Evolutionary conservation across 2,888 invertebrate species (phyloP), one percentile per base, ranked within the genome.

Genomic region (Epiblema foenella): DNA sequence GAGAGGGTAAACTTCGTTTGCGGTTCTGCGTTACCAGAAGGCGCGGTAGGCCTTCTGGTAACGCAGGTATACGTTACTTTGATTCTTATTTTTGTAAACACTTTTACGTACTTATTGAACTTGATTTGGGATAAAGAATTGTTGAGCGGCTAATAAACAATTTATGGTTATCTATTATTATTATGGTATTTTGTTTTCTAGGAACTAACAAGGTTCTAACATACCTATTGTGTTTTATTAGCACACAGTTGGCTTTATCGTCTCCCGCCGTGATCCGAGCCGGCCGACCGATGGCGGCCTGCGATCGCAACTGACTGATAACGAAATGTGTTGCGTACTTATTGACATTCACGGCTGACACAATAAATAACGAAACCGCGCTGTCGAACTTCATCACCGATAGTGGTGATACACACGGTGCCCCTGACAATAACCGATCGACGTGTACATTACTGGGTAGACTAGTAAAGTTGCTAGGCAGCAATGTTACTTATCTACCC

Each of bases 301-400:
- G 10, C 17, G 63, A 18, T 63, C 49, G 49, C 33, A 18, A 51
- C 24, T 42, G 49, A 10, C 49, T 39, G 68, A 60, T 59, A 67
- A 51, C 39, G 8, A 42, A 46, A 46, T 60, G 52, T 52, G 39
- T 42, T 54, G 68, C 68, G 68, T 24, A 29, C 58, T 52, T 60
- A 42, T 57, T 58, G 49, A 49, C 49, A 58, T 57, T 67, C 66
- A 67, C n/a, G 59, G 58, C 52, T 42, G 52, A 68, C 68, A 52
- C 29, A 68, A 68, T 68, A 60, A 39, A 51, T 68, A 60, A 52
- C 60, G 60, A 60, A 60, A 52, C 20, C 10, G 51, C 11, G 46
- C 15, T n/a, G n/a, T 46, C 46, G n/a, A 46, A 46, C 46, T n/a
- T 46, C 46, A 46, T 33, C 33, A 33, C 33, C n/a, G 46, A 46